Conservation (phyloP, 1,140 invertebrate species). For the Trachymyrmex cornetzi region DNA sequence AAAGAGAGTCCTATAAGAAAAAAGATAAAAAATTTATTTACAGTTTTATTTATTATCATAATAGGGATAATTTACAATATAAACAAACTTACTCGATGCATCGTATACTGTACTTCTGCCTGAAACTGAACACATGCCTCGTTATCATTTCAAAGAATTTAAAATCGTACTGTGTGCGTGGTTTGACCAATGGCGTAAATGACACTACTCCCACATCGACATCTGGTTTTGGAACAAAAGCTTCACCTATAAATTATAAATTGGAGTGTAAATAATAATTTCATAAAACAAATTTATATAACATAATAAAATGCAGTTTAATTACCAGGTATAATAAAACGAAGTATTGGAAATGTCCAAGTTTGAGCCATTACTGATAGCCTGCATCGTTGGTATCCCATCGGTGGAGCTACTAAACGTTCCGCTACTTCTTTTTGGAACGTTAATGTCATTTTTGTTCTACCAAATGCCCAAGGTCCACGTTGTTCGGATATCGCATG, state of each 20-base stretch:
- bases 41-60: neutral
- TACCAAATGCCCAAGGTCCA: conserved; percentile 94
- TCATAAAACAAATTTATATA: neutral
- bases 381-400: conserved; percentile 91
- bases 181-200: conserved; percentile 92
- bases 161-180: conserved; percentile 92
- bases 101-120: conserved; percentile 93
- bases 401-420: conserved; percentile 92
- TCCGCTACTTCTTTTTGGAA: conserved; percentile 99
- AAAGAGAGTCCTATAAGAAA: conserved; percentile 90
- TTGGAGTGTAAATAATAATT: conserved; percentile 10
- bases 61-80: neutral
- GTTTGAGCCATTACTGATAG: conserved; percentile 98
- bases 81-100: conserved; percentile 87
- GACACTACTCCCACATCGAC: conserved; percentile 98
- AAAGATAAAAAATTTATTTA: conserved; percentile 40
- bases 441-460: conserved; percentile 96
- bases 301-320: neutral
- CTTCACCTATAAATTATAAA: conserved; percentile 87
- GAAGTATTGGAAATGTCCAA: conserved; percentile 93
- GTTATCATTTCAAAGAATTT: conserved; percentile 96
- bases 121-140: conserved; percentile 94
- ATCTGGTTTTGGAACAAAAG: conserved; percentile 97
- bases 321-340: conserved; percentile 95
- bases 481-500: conserved; percentile 91